Percentiles rank a stretch among this genome's conserved stretches.
phyloP scores from a whole-genome alignment of 2,888 invertebrate genomes.

The Eristalis intricaria region DNA sequence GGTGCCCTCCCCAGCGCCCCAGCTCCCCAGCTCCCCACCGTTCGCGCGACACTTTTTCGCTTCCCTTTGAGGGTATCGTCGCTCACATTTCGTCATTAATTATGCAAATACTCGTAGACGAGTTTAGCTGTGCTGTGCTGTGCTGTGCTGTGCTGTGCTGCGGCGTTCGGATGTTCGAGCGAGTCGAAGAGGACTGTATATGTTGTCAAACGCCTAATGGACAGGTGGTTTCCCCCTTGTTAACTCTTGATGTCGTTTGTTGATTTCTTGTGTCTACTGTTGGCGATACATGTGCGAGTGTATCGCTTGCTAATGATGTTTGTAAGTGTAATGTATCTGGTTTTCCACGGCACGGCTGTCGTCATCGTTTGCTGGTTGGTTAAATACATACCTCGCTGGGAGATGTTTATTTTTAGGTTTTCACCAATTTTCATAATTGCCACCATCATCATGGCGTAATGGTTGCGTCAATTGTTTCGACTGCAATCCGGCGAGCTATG shows the following conservation, averaged over 20 bases:
- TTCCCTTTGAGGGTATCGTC: not conserved
- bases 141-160: not conserved
- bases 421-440: constrained; percentile 18
- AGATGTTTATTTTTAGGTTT: constrained; percentile 23
- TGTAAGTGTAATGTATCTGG: constrained; percentile 9
- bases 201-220: constrained; percentile 13
- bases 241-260: constrained; percentile 30
- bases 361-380: not conserved
- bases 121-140: not conserved
- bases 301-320: not conserved
- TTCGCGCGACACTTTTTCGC: not conserved
- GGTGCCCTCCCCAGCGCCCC: not conserved
- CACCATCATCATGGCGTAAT: not conserved
- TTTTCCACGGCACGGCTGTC: constrained; percentile 9
- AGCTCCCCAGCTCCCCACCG: not conserved
- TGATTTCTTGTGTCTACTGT: constrained; percentile 15
- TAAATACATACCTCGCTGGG: not conserved
- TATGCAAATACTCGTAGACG: constrained; percentile 28
- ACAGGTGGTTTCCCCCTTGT: constrained; percentile 40
- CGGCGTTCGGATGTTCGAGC: constrained; percentile 1
- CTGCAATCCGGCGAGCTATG: not conserved
- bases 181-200: not conserved
- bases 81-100: constrained; percentile 37
- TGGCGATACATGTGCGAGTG: not conserved
- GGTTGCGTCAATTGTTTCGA: constrained; percentile 12